Evolutionary conservation across 1,140 invertebrate species (phyloP).

Genomic region (Olivierus martensii): DNA sequence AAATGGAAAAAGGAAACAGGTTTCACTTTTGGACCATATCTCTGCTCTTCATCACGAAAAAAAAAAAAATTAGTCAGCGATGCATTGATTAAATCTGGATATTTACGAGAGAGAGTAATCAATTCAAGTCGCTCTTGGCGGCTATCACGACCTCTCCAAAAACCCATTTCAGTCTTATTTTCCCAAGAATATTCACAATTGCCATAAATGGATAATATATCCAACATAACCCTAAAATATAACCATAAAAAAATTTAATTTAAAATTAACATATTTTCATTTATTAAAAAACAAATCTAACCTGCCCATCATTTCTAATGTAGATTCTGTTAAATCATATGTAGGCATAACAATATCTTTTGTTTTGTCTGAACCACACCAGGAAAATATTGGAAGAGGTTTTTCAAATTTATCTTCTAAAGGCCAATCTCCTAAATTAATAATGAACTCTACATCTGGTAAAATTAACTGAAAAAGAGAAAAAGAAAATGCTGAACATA

Average conservation of each 20-base stretch:
- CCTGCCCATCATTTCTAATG: slow-evolving; percentile 80
- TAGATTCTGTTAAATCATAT: slow-evolving; percentile 85
- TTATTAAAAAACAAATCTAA: slow-evolving; percentile 28
- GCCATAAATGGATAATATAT: slow-evolving; percentile 17
- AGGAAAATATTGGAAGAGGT: slow-evolving; percentile 79
- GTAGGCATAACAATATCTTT: slow-evolving; percentile 87
- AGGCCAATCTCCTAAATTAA: slow-evolving; percentile 94
- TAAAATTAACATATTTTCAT: background rate
- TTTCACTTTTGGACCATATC: slow-evolving; percentile 63
- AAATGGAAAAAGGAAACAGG: slow-evolving; percentile 88
- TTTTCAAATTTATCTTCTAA: slow-evolving; percentile 36
- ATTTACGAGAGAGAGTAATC: slow-evolving; percentile 55
- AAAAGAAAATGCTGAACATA: too few relatives aligned
- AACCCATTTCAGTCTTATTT: slow-evolving; percentile 55
- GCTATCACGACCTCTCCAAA: slow-evolving; percentile 88
- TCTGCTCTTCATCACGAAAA: slow-evolving; percentile 65
- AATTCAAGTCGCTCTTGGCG: slow-evolving; percentile 64
- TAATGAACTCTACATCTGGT: slow-evolving; percentile 78
- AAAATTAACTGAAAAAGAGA: slow-evolving; percentile 38
- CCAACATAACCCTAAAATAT: slow-evolving; percentile 14
- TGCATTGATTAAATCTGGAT: slow-evolving; percentile 75
- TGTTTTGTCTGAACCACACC: slow-evolving; percentile 78
- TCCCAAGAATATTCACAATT: slow-evolving; percentile 43
- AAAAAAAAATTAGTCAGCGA: slow-evolving; percentile 95
- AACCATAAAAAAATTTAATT: slow-evolving; percentile 2